Percentiles rank a stretch among this genome's conserved stretches.
Conservation (phyloP, 2,113 vertebrate genomes). For the Xiphophorus hellerii region DNA sequence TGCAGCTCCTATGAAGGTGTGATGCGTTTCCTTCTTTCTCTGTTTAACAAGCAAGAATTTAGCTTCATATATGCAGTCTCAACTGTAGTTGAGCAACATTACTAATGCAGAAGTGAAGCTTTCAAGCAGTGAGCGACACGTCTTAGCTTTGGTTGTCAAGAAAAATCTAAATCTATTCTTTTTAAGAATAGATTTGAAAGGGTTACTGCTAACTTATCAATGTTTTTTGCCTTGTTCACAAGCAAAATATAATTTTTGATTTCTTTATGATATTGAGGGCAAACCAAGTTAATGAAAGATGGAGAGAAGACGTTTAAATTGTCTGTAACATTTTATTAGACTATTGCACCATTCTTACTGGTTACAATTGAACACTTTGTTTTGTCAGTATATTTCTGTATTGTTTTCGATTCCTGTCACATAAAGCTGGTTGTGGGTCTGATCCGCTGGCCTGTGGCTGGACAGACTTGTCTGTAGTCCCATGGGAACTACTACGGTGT, state of each 20-base stretch:
- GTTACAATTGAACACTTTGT: neutral
- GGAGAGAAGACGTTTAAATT: neutral
- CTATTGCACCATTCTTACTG: neutral
- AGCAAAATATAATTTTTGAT: no score
- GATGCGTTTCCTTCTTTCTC: neutral
- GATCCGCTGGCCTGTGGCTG: slow-evolving; percentile 33
- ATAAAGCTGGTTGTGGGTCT: slow-evolving; percentile 48
- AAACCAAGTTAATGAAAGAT: neutral
- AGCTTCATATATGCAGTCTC: neutral
- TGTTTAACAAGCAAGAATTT: neutral
- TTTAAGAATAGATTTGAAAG: neutral
- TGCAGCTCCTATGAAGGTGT: neutral
- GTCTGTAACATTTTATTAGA: neutral
- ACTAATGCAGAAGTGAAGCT: neutral
- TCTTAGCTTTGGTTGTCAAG: neutral
- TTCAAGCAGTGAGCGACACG: neutral
- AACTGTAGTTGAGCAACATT: neutral
- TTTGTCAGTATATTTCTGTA: neutral
- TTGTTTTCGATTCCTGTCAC: neutral
- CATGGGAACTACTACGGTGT: slow-evolving; percentile 69
- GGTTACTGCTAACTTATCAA: neutral
- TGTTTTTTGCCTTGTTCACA: neutral
- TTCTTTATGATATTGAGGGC: no score
- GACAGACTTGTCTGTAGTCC: slow-evolving; percentile 53
- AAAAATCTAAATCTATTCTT: neutral